Base-by-base conservation (phyloP, 2,113 vertebrate genomes). In the Epinephelus moara region DNA sequence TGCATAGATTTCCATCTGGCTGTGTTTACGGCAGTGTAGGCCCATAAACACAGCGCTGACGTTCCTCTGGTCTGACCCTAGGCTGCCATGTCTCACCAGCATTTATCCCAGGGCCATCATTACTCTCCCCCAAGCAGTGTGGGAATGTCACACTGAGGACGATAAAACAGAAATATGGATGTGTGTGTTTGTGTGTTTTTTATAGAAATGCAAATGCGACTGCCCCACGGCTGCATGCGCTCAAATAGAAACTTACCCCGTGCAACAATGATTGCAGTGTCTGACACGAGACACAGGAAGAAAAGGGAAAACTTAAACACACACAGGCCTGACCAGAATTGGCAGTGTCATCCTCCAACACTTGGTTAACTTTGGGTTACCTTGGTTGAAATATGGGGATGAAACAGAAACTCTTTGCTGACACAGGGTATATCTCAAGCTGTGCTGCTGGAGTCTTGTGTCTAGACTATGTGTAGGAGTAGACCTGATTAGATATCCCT, bases 201-300 rank as follows among this genome's bases (percentile, higher is more conserved):
- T 93, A 88, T 93, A 92, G 91, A 91, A 91, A 92, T 90, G 80
- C 86, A 91, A 93, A 93, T 88, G 78, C 12, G 30, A 85, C 86
- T 85, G 85, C 84, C 88, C 80, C 66, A 86, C 11, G 71, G 59
- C 87, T 78, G 42, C 25, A 61, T 70, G 66, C 18, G 1, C 72
- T 45, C 80, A 92, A 93, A 94, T 94, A 92, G 85, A 91, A 84
- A 88, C 91, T 62, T 70, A 82, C 23, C 86, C 86, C 80, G 64
- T 91, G 66, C 85, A 90, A 94, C 93, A 92, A 91, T 92, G 90
- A 94, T 94, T 95, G 93, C 85, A 91, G 91, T 92, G 94, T 94
- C 89, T 89, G 87, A 90, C 63, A 74, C 76, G 64, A 92, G 89
- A 89, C 87, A 78, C 86, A 85, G 89, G 89, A 93, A 89, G 91